A percentile compares a stretch with the other conserved stretches of the same genome.
phyloP scores from a whole-genome alignment of 2,113 vertebrate species.

The Chroicocephalus ridibundus region DNA sequence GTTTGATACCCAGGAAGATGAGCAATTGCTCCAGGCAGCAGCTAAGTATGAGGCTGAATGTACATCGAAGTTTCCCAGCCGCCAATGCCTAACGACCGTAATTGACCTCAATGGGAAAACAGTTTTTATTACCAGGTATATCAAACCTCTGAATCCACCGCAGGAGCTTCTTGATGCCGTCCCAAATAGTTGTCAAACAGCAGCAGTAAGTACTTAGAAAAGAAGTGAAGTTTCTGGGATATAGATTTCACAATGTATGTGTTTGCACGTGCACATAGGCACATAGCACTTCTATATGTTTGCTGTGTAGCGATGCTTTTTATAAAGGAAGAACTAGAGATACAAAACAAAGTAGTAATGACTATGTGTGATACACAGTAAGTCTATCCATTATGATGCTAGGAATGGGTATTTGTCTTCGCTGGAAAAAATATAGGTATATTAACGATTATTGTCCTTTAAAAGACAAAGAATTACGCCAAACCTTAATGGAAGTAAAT shows the following conservation, averaged over 20 bases:
- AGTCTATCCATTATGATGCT: background rate
- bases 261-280: background rate
- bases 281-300: background rate
- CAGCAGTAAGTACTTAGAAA: conserved; percentile 75
- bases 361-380: background rate
- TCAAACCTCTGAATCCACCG: conserved; percentile 87
- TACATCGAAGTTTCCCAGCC: conserved; percentile 75
- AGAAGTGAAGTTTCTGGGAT: background rate
- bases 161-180: conserved; percentile 82
- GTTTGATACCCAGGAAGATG: conserved; percentile 93
- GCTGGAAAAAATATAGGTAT: background rate
- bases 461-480: background rate
- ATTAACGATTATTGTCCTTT: background rate
- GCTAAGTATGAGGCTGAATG: conserved; percentile 86
- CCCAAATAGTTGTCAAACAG: conserved; percentile 75
- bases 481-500: background rate
- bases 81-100: conserved; percentile 87
- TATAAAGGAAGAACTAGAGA: background rate
- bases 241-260: background rate
- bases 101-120: conserved; percentile 90
- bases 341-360: background rate
- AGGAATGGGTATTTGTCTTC: background rate
- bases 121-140: conserved; percentile 89
- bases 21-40: conserved; percentile 86
- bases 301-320: background rate